Conservation (phyloP, 2,113 vertebrate genomes). For the Alexandromys fortis region DNA sequence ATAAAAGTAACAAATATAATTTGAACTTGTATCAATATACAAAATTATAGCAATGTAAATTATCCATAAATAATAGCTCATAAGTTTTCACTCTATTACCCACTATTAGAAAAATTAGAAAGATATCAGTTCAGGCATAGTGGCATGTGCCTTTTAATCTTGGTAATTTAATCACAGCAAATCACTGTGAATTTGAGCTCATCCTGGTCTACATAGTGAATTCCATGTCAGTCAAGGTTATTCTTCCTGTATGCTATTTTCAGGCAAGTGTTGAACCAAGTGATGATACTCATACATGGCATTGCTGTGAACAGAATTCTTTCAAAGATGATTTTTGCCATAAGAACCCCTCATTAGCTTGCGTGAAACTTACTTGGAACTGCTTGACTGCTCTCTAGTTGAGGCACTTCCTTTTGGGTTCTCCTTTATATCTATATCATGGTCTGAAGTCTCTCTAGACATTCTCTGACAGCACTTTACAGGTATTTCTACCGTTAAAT, state of each 20-base stretch:
- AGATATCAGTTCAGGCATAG: background rate
- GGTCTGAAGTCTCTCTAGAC: background rate
- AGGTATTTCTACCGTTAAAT: background rate
- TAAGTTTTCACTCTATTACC: no score
- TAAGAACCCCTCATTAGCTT: background rate
- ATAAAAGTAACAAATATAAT: no score
- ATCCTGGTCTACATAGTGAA: background rate
- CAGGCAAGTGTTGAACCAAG: background rate
- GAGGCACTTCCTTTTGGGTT: background rate
- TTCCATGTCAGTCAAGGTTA: background rate
- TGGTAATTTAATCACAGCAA: background rate
- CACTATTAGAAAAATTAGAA: background rate
- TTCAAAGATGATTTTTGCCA: background rate
- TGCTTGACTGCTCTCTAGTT: background rate
- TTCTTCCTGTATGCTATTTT: background rate
- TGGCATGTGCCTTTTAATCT: background rate
- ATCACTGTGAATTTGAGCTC: background rate
- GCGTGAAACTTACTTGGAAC: background rate
- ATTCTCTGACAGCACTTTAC: background rate
- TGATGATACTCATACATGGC: background rate
- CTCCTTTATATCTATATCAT: background rate
- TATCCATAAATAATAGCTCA: no score
- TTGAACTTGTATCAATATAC: no score
- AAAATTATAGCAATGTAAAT: no score
- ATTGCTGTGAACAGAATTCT: background rate